Percentiles rank a stretch among this genome's conserved stretches.
Conservation (phyloP, 2,888 invertebrate genomes). For the Scaptodrosophila latifasciaeformis region DNA sequence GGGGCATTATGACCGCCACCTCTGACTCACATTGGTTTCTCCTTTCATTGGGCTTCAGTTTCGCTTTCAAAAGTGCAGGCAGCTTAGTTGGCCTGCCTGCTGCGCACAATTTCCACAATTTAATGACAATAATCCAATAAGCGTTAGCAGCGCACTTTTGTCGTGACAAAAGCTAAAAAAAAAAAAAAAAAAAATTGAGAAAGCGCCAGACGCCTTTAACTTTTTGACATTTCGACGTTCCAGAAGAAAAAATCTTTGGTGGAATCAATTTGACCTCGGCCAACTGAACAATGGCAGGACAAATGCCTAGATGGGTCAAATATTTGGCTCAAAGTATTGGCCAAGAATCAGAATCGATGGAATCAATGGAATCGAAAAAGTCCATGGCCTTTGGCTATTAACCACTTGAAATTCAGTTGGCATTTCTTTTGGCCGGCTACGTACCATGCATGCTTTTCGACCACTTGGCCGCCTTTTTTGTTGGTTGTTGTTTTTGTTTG, state of each 20-base stretch:
- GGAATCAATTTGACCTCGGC: too few species aligned
- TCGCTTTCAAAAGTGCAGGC: conserved; percentile 50
- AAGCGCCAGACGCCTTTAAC: conserved; percentile 42
- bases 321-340: conserved; percentile 51
- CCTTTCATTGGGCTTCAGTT: conserved; percentile 31
- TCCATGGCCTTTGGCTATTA: conserved; percentile 11
- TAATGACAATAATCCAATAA: conserved; percentile 71
- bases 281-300: too few species aligned
- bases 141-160: conserved; percentile 48
- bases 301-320: conserved; percentile 1
- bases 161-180: conserved; percentile 65
- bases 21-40: conserved; percentile 50
- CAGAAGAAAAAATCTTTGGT: conserved; percentile 18
- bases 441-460: conserved; percentile 52
- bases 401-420: conserved; percentile 32
- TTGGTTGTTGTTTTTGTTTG: conserved; percentile 25
- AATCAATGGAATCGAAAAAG: too few species aligned
- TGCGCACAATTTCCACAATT: conserved; percentile 30
- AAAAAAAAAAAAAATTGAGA: conserved; percentile 24
- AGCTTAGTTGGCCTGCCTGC: too few species aligned
- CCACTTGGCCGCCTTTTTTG: conserved; percentile 61
- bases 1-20: conserved; percentile 47
- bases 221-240: conserved; percentile 63
- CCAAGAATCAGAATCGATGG: too few species aligned
- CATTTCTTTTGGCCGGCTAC: too few species aligned